Conservation (phyloP, 2,113 vertebrate species). For the Ptilorrhoa leucosticta region DNA sequence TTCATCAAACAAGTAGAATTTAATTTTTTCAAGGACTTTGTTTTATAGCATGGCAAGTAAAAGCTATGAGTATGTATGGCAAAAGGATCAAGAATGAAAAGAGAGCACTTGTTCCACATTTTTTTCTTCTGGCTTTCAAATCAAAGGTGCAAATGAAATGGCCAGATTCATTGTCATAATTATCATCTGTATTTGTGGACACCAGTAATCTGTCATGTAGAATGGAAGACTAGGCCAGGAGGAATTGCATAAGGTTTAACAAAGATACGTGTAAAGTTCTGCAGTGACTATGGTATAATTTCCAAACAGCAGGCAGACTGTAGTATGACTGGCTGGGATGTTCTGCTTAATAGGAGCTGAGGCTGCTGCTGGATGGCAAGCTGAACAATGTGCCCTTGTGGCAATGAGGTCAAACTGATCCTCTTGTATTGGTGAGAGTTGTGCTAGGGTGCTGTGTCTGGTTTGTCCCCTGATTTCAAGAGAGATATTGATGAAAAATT, state of each 20-base stretch:
- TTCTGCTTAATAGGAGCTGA: neutral
- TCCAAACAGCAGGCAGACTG: neutral
- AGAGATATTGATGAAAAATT: neutral
- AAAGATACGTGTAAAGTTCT: neutral
- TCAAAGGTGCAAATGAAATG: neutral
- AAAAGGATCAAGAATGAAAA: neutral
- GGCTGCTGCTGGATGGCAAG: neutral
- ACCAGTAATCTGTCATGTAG: neutral
- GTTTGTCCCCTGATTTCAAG: neutral
- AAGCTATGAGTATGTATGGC: neutral
- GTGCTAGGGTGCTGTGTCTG: neutral
- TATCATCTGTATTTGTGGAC: neutral
- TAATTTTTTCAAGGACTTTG: neutral
- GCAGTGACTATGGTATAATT: neutral
- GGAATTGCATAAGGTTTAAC: neutral
- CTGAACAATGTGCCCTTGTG: neutral
- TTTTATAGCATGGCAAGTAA: neutral
- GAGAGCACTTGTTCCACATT: neutral
- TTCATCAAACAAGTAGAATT: neutral
- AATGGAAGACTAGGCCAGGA: neutral
- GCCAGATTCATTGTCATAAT: neutral
- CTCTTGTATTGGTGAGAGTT: neutral
- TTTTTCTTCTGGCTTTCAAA: neutral
- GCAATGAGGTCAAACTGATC: neutral
- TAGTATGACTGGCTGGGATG: neutral